Percentiles rank a stretch among this genome's conserved stretches.
Conservation (phyloP, 2,797 vertebrate species). For the Gephyroberyx darwinii region DNA sequence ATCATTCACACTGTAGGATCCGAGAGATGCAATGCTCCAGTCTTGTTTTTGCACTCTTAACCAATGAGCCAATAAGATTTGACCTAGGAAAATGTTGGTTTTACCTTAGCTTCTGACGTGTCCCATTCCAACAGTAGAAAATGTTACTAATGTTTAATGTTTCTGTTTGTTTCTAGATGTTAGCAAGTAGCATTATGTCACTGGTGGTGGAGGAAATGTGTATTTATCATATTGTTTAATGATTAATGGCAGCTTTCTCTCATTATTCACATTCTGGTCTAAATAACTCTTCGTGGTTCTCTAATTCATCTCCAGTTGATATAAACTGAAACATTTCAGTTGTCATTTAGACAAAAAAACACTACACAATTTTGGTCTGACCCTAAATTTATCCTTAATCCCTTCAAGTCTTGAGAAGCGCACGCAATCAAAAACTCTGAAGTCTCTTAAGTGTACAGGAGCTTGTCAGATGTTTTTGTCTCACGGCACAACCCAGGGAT, state of each 20-base stretch:
- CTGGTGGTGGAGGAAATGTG: background rate
- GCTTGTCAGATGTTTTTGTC: too few species aligned
- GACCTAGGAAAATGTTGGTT: background rate
- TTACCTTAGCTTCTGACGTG: slow-evolving; percentile 4
- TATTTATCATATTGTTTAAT: slow-evolving; percentile 31
- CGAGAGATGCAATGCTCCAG: background rate
- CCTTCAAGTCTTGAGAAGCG: too few species aligned
- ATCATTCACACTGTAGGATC: background rate
- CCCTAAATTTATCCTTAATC: background rate
- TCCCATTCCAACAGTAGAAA: background rate
- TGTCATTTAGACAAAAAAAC: slow-evolving; percentile 6
- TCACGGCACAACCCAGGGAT: too few species aligned
- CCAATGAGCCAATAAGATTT: background rate
- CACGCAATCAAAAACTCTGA: too few species aligned
- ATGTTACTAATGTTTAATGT: too few species aligned
- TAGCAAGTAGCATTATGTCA: background rate
- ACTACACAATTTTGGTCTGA: background rate
- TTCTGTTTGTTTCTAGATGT: slow-evolving; percentile 4
- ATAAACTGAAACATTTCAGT: background rate
- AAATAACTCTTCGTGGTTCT: slow-evolving; percentile 19
- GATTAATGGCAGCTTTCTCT: slow-evolving; percentile 27
- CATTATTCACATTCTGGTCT: slow-evolving; percentile 53
- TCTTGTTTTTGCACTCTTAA: background rate
- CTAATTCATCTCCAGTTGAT: background rate
- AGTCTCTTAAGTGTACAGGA: too few species aligned